Evolutionary conservation across 2,888 invertebrate genomes (phyloP), one percentile per base, ranked within the genome.

Genomic region (Latheticus oryzae): DNA sequence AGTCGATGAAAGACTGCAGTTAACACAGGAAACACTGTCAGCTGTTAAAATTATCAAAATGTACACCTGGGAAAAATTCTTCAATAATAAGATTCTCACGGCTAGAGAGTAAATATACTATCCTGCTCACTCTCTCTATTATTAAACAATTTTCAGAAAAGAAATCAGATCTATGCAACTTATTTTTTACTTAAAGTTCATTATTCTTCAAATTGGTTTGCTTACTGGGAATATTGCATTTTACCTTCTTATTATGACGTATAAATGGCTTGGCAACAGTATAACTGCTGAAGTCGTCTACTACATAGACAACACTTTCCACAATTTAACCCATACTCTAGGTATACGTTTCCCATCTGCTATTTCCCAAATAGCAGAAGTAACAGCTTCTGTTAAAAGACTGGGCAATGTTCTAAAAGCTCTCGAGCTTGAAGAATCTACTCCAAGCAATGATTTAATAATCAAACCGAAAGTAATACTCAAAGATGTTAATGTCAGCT

Each of bases 361-460:
- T 43, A 87, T 93, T 64, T 86, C 90, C 3, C 87, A 89, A 80
- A 82, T 88, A 38, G 89, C 91, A 0, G 93, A 93, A 80, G 86
- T 87, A 0, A 78, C 84, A 17, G 89, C 93, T 42, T 88, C 90
- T 2, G 83, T 90, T 50, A 83, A 82, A 60, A 83, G 93, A 53
- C 79, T 93, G 13, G 83, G 83, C 80, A 82, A 74, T 73, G 87
- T 80, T 53, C 70, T 82, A 69, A 60, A 78, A 62, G 77, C 78
- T 55, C 79, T 80, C n/a, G 82, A 83, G 47, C 24, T 66, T 17
- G 9, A 52, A 17, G 28, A 30, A 32, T 58, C 56, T 1, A 37
- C 58, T 5, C 51, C 56, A 15, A 45, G 45, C 8, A 58, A 42
- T n/a, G 62, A 62, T 21, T 59, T 63, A 40, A 58, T 61, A 13